Percentiles rank a stretch among this genome's conserved stretches.
These are phyloP conservation scores for Pterobdella sp. DNA, from an alignment of 2,888 invertebrate genomes.

Conservation along the genomic window DNA sequence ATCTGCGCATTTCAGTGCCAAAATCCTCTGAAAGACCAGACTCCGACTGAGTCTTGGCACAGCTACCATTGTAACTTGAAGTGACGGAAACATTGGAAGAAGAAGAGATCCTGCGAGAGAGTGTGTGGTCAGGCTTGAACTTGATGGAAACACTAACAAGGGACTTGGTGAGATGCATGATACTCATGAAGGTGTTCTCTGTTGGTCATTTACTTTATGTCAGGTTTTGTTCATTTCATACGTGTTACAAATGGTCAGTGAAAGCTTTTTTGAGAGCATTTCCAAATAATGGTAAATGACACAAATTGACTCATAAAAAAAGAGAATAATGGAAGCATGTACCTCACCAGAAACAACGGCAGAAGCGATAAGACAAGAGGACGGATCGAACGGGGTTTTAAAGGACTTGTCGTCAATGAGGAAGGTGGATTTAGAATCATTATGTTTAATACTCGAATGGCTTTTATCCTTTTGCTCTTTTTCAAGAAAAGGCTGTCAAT, in stretches of 20 bases:
- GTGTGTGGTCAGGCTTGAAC: constrained; percentile 38
- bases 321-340: background rate
- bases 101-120: constrained; percentile 37
- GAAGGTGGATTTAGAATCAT: background rate
- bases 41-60: background rate
- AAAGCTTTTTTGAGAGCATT: too few relatives aligned
- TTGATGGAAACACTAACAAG: constrained; percentile 58
- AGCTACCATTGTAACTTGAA: too few relatives aligned
- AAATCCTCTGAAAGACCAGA: background rate
- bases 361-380: background rate
- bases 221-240: background rate
- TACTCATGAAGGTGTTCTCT: constrained; percentile 53
- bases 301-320: background rate
- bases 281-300: background rate
- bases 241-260: background rate
- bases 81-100: constrained; percentile 4
- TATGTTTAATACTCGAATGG: background rate
- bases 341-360: constrained; percentile 21
- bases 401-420: background rate
- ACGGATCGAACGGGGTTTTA: background rate
- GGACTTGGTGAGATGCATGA: constrained; percentile 60
- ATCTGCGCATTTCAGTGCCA: constrained; percentile 18
- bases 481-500: too few relatives aligned
- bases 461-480: background rate
- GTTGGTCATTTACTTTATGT: constrained; percentile 31